Percentiles rank a stretch among this genome's conserved stretches.
These are phyloP conservation scores for Sarcophaga peregrina DNA, from an alignment of 1,140 invertebrate genomes.

Conservation along the genomic window DNA sequence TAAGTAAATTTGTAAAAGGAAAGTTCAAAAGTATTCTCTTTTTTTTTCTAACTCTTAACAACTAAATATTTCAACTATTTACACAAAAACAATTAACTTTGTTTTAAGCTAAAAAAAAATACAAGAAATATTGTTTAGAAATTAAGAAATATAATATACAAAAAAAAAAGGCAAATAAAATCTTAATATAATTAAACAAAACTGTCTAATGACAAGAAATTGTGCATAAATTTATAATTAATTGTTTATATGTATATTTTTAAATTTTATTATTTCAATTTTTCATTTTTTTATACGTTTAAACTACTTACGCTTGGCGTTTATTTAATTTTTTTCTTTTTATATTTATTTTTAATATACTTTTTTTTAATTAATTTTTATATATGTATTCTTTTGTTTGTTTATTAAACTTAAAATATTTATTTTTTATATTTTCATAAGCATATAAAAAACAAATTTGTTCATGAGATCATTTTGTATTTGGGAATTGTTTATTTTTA, in stretches of 20 bases:
- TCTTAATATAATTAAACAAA: conserved; percentile 43
- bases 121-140: background rate
- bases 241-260: conserved; percentile 17
- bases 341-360: background rate
- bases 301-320: conserved; percentile 57
- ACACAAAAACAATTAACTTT: conserved; percentile 28
- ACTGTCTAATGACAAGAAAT: conserved; percentile 48
- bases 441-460: conserved; percentile 55
- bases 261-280: conserved; percentile 51
- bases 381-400: too few relatives aligned
- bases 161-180: conserved; percentile 19
- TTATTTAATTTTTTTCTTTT: conserved; percentile 41
- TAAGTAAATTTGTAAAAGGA: background rate
- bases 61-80: conserved; percentile 32
- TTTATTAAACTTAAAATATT: conserved; percentile 40
- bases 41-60: conserved; percentile 9
- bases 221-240: conserved; percentile 31
- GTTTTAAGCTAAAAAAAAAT: conserved; percentile 7
- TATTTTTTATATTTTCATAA: conserved; percentile 53
- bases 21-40: background rate
- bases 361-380: conserved; percentile 22
- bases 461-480: conserved; percentile 65
- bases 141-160: background rate
- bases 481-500: conserved; percentile 62
- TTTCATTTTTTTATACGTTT: background rate